Evolutionary conservation across 2,797 vertebrate species (phyloP).

Genomic region (Anniella stebbinsi): DNA sequence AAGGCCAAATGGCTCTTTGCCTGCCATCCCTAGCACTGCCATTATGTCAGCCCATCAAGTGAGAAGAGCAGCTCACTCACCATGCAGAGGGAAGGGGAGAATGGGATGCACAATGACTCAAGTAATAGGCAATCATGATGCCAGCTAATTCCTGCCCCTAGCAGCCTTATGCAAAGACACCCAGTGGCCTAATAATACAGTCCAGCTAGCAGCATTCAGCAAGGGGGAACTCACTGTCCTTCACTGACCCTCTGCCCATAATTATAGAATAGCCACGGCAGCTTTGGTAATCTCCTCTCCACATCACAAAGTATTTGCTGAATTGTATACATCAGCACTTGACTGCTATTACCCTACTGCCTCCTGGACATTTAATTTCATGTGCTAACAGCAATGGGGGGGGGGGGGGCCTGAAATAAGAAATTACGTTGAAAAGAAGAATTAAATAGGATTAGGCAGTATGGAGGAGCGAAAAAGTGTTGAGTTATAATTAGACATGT

Average conservation of each 20-base stretch:
- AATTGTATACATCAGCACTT: background rate
- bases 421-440: background rate
- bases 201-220: background rate
- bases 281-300: background rate
- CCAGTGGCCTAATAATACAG: background rate
- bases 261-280: too few relatives aligned
- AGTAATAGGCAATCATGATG: background rate
- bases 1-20: too few relatives aligned
- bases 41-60: background rate
- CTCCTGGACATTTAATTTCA: background rate
- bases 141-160: background rate
- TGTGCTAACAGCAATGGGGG: background rate
- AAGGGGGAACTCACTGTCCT: background rate
- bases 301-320: background rate
- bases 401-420: background rate
- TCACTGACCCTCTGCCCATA: background rate
- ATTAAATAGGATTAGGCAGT: background rate
- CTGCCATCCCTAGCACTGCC: too few relatives aligned
- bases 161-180: background rate
- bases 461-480: background rate
- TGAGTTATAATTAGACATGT: constrained; percentile 15
- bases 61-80: background rate
- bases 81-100: background rate
- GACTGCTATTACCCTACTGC: background rate
- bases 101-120: background rate